Evolutionary conservation across 2,888 invertebrate genomes (phyloP).

Genomic region (Drosophila flavopinicola): DNA sequence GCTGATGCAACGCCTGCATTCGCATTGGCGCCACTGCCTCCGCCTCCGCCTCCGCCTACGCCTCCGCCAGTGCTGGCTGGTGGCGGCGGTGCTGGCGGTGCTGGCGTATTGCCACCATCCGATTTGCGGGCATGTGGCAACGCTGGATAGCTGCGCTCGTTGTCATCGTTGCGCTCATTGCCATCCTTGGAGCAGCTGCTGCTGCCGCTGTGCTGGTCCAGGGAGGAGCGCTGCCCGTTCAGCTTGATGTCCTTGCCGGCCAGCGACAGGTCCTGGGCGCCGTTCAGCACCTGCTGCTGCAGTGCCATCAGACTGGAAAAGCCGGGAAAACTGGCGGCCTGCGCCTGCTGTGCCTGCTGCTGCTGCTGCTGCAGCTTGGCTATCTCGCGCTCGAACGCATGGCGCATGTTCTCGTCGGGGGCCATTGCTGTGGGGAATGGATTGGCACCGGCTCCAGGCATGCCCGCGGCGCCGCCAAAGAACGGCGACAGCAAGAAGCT

Average conservation of each 20-base stretch:
- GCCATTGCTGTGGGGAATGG: constrained; percentile 79
- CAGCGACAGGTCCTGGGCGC: constrained; percentile 92
- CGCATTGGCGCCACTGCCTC: too few relatives aligned
- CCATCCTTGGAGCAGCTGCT: constrained; percentile 77
- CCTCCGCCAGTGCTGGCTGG: constrained; percentile 44
- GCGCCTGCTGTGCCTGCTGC: constrained; percentile 79
- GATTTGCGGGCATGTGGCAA: constrained; percentile 88
- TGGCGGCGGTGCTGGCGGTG: constrained; percentile 66
- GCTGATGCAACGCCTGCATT: too few relatives aligned
- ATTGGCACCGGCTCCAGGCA: constrained; percentile 80
- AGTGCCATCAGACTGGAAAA: constrained; percentile 90
- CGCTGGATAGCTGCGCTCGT: constrained; percentile 30
- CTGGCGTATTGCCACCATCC: constrained; percentile 88
- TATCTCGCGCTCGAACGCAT: constrained; percentile 95
- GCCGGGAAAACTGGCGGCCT: constrained; percentile 84
- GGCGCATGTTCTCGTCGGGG: constrained; percentile 93
- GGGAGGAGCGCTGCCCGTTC: constrained; percentile 84
- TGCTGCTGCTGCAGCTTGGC: constrained; percentile 94
- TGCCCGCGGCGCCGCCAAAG: constrained; percentile 87
- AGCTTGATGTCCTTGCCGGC: constrained; percentile 85
- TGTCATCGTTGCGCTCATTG: constrained; percentile 56
- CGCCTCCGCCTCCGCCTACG: neutral
- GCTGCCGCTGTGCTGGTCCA: constrained; percentile 71
- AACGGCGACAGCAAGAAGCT: constrained; percentile 94
- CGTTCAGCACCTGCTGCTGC: constrained; percentile 90